A percentile compares a stretch with the other conserved stretches of the same genome.
Conservation (phyloP, 1,140 invertebrate species). For the Monochamus saltuarius region DNA sequence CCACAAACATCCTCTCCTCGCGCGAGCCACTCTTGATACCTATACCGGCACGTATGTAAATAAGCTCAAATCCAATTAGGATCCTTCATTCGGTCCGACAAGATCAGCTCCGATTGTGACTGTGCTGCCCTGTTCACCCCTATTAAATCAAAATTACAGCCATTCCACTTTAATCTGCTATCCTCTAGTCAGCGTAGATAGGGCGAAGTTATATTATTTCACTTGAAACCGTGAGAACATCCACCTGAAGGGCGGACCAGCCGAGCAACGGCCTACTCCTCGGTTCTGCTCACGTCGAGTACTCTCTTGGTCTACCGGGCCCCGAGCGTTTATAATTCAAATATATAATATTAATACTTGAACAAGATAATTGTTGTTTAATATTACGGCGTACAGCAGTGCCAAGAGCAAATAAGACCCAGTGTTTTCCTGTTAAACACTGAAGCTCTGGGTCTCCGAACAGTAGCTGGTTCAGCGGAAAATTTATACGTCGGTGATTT, state of each 20-base stretch:
- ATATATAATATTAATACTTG: conserved; percentile 36
- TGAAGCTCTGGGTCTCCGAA: neutral
- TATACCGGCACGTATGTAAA: no score
- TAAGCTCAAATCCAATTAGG: no score
- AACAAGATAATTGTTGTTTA: conserved; percentile 37
- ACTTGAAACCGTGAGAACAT: conserved; percentile 34
- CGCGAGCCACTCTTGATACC: no score
- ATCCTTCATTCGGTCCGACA: no score
- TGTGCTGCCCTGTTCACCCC: neutral
- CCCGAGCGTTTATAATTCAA: conserved; percentile 32
- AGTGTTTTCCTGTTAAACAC: conserved; percentile 39
- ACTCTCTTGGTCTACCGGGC: conserved; percentile 19
- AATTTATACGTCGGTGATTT: conserved; percentile 20
- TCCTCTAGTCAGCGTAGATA: conserved; percentile 23
- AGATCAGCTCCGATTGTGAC: neutral
- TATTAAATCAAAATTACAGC: conserved; percentile 27
- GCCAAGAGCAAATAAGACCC: conserved; percentile 28
- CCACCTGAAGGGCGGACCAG: conserved; percentile 27
- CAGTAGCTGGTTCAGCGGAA: conserved; percentile 2
- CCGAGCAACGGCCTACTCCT: conserved; percentile 2
- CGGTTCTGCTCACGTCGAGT: neutral
- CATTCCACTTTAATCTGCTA: conserved; percentile 27
- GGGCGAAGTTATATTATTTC: conserved; percentile 35
- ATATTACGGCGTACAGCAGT: conserved; percentile 31
- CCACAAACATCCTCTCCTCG: no score